Base-by-base conservation (phyloP, 2,797 vertebrate species). In the Heterohyrax brucei region DNA sequence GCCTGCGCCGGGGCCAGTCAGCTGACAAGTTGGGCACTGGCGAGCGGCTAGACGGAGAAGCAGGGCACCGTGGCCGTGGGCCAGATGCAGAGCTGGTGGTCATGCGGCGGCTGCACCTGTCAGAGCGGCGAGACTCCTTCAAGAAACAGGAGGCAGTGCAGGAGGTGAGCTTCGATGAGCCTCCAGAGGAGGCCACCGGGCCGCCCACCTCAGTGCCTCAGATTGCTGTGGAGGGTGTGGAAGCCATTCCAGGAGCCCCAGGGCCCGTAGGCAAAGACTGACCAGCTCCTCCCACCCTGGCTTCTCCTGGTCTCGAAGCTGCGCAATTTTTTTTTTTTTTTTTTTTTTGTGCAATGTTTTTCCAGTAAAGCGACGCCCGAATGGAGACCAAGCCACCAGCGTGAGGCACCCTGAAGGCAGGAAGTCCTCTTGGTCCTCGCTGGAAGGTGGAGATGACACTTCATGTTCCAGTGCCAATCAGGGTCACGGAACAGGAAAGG, bases 141-240 rank as follows among this genome's bases (percentile, higher is more conserved):
- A 99, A 99, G 98, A 99, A 99, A 97, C 99, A 99, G 96, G 99
- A 99, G 97, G 99, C 99, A 0, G 99, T 99, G 59, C 99, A 99
- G 97, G 99, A 99, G 98, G 99, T 99, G 96, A 99, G 99, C 98
- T 99, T 99, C 0, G 99, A 99, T 0, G 99, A 99, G 93, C 99
- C 99, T 0, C 48, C 14, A 0, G 96, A 97, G 16, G 97, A 97
- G 73, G 79, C 28, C 5, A 4, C 73, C 0, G 89, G 88, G 62
- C 30, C 19, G 92, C 98, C 98, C 50, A 97, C 97, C 0, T 96
- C 98, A 0, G 99, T 99, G 39, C 99, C 99, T 0, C 99, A 99
- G 98, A 99, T 99, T 0, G 99, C 99, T 0, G 99, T 99, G 93
- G 99, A 99, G 97, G 99, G 99, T 22, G 99, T 99, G 0, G 99